Base-by-base conservation (phyloP, 2,888 invertebrate genomes). In the Lasioglossum figueresi region DNA sequence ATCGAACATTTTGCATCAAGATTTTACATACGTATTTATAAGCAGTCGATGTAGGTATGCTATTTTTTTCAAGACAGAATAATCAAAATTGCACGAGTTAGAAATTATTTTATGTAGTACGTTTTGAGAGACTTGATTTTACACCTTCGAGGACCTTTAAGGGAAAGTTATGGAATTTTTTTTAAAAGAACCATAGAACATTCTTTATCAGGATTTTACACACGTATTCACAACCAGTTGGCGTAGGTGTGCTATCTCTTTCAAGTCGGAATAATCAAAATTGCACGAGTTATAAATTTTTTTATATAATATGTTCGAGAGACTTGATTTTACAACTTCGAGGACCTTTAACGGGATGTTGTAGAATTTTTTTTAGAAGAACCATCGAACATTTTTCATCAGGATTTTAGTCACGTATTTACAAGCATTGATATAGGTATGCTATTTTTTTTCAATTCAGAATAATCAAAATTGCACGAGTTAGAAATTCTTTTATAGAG, bases 1-100 rank as follows among this genome's bases (percentile, higher is more conserved):
- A 1, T 1, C n/a, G 56, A 56, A n/a, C n/a, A n/a, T n/a, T 56
- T n/a, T 12, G 10, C 10, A 12, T 12, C 4, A n/a, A 0, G 0
- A 56, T 56, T 56, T 56, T 56, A 12, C 23, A 56, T 4, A 12
- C 56, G 1, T 23, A 4, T 56, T 56, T 10, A 0, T 0, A 10
- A 3, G 4, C 10, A n/a, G 0, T 56, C 2, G 56, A 1, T n/a
- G 12, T 1, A 56, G n/a, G 1, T 52, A 1, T 10, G 52, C 1
- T 10, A n/a, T n/a, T 56, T 56, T 23, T 52, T 52, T 23, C 8
- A 23, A 52, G 8, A 8, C 2, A 23, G 19, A 52, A 23, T 23
- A 0, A 52, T 52, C 2, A 52, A 52, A 23, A 52, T 52, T 48
- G 48, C 48, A 19, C 0, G 19, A 48, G 48, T 48, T 48, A 48